Evolutionary conservation across 2,113 vertebrate species (phyloP).

Genomic region (Laticauda laticaudata): DNA sequence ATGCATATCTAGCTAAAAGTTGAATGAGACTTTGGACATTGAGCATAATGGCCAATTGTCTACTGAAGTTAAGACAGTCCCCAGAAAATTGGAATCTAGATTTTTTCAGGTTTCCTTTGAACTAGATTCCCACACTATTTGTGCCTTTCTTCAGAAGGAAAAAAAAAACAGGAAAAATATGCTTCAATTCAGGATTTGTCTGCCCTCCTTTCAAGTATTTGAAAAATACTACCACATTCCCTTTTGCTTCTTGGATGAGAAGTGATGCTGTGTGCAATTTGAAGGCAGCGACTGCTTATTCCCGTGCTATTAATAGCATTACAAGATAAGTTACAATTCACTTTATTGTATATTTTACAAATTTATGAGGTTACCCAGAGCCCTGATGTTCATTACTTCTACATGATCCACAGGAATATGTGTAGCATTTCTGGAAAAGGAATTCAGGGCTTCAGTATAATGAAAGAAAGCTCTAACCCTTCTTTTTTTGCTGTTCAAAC

Average conservation of each 20-base stretch:
- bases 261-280: background rate
- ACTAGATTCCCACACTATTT: background rate
- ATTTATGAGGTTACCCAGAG: background rate
- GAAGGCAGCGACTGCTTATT: background rate
- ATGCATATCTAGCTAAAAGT: background rate
- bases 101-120: background rate
- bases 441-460: background rate
- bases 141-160: background rate
- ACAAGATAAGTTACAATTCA: background rate
- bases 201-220: background rate
- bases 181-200: background rate
- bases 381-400: background rate
- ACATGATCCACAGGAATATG: background rate
- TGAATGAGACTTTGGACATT: background rate
- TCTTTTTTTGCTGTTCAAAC: background rate
- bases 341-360: background rate
- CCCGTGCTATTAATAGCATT: background rate
- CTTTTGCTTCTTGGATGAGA: background rate
- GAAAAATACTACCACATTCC: background rate
- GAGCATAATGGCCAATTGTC: background rate
- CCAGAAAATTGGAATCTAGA: background rate
- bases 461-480: background rate
- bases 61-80: background rate
- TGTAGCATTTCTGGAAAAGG: background rate
- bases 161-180: background rate